These are phyloP conservation scores for Coreius guichenoti DNA, from an alignment of 2,797 vertebrate genomes.

Conservation along the genomic window DNA sequence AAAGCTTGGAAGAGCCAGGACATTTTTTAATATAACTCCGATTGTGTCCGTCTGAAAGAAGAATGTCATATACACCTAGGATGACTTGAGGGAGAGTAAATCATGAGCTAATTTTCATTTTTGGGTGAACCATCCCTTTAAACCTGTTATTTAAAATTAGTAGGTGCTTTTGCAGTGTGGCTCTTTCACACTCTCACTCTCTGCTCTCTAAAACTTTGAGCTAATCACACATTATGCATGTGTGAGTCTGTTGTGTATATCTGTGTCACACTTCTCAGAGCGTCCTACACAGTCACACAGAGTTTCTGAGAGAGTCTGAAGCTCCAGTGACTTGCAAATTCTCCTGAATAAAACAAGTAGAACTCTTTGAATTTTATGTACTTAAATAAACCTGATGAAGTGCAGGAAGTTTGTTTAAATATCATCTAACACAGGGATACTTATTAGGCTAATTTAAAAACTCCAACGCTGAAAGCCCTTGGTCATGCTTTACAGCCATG, in stretches of 20 bases:
- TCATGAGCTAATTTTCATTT: no score
- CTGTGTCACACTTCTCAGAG: conserved; percentile 21
- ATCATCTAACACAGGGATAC: not conserved
- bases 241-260: not conserved
- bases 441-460: not conserved
- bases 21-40: no score
- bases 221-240: not conserved
- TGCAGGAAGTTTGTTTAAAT: not conserved
- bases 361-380: not conserved
- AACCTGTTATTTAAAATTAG: not conserved
- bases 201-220: not conserved
- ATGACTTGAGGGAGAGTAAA: no score
- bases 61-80: no score
- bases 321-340: not conserved
- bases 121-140: not conserved
- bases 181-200: not conserved
- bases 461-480: not conserved
- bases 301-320: not conserved
- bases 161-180: not conserved
- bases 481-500: not conserved
- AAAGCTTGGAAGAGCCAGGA: no score
- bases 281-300: not conserved
- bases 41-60: no score
- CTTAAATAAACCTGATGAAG: not conserved
- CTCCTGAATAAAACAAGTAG: not conserved